Conservation (phyloP, 2,797 vertebrate species). For the Premnoplex brunnescens region DNA sequence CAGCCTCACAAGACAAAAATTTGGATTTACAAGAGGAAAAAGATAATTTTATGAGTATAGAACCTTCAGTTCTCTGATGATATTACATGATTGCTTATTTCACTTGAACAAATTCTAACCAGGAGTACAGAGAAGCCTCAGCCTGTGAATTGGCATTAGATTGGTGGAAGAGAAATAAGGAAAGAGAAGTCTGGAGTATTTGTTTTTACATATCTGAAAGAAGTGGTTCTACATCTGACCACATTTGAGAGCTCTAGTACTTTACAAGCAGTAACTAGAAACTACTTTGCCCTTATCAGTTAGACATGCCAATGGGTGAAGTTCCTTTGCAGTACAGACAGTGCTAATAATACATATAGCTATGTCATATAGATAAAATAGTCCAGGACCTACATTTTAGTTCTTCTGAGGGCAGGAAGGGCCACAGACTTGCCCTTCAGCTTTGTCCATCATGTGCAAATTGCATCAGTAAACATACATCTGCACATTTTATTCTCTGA, state of each 20-base stretch:
- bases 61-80: not conserved
- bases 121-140: not conserved
- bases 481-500: not conserved
- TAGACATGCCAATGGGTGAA: not conserved
- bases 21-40: not conserved
- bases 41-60: not conserved
- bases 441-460: accelerated
- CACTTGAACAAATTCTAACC: not conserved
- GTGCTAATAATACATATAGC: not conserved
- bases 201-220: not conserved
- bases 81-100: not conserved
- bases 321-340: not conserved
- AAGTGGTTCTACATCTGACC: not conserved
- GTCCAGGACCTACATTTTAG: not conserved
- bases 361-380: not conserved
- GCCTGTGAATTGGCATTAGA: not conserved
- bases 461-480: not conserved
- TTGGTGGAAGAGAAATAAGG: not conserved
- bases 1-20: not conserved
- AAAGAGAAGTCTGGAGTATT: not conserved
- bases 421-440: not conserved
- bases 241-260: not conserved
- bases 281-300: not conserved
- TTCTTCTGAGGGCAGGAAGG: not conserved
- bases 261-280: not conserved